These are phyloP conservation scores for Colletes latitarsis DNA, from an alignment of 1,140 invertebrate genomes.

Conservation along the genomic window DNA sequence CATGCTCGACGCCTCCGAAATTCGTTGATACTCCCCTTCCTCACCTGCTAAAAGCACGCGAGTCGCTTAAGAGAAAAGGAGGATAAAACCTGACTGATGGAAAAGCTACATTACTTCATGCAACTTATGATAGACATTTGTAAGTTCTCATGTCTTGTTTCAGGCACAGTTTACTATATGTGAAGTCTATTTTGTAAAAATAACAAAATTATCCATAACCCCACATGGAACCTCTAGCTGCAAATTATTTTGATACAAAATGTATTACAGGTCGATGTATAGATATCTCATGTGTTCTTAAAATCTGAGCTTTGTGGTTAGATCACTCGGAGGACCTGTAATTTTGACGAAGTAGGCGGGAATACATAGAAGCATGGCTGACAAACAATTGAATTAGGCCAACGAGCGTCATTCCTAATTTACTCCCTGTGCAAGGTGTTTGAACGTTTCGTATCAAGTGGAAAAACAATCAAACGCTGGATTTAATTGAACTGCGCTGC, in stretches of 20 bases:
- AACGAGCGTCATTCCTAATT: slow-evolving; percentile 15
- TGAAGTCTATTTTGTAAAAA: no score
- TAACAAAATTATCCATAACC: background rate
- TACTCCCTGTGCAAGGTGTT: slow-evolving; percentile 4
- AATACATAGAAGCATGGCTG: background rate
- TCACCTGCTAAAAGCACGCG: slow-evolving; percentile 65
- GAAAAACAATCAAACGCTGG: background rate
- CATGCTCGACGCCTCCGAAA: slow-evolving; percentile 82
- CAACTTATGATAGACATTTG: no score
- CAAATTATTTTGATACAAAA: no score
- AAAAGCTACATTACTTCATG: no score
- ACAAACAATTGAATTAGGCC: background rate
- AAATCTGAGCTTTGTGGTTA: background rate
- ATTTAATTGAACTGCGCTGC: slow-evolving; percentile 13
- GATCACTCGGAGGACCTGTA: background rate
- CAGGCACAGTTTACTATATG: no score
- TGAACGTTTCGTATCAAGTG: background rate
- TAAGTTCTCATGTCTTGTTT: no score
- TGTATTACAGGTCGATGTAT: no score
- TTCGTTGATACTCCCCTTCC: slow-evolving; percentile 85
- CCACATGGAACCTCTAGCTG: no score
- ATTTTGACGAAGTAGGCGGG: background rate
- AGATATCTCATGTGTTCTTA: no score
- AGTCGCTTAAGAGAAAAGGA: slow-evolving; percentile 12
- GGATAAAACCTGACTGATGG: background rate